Percentiles rank a stretch among this genome's conserved stretches.
These are phyloP conservation scores for Drosophila meridiana DNA, from an alignment of 2,888 invertebrate species.

Conservation along the genomic window DNA sequence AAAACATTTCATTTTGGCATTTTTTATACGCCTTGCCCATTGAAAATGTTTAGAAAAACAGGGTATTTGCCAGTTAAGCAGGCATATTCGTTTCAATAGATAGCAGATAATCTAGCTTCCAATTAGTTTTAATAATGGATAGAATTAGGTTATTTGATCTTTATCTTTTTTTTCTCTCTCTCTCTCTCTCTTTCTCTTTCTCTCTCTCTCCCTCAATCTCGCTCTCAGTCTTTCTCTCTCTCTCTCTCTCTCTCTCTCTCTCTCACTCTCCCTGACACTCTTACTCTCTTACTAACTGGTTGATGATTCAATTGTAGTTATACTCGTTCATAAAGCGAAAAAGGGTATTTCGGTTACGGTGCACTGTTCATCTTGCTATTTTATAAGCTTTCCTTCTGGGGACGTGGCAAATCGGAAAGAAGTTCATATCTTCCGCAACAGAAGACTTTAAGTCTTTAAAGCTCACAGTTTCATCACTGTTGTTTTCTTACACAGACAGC, in stretches of 20 bases:
- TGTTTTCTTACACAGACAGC: neutral
- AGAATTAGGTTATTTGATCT: too few species aligned
- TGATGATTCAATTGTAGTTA: neutral
- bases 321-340: neutral
- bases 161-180: neutral
- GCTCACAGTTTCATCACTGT: neutral
- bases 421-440: neutral
- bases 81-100: neutral
- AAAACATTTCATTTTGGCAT: constrained; percentile 74
- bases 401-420: neutral
- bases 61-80: neutral
- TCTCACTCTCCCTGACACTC: neutral
- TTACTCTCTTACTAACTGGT: neutral
- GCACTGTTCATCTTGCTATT: neutral
- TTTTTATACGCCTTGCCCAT: constrained; percentile 4
- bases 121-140: neutral
- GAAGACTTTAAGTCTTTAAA: neutral
- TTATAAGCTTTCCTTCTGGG: neutral
- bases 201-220: too few species aligned
- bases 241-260: neutral
- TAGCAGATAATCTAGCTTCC: neutral
- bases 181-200: too few species aligned
- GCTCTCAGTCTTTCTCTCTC: too few species aligned
- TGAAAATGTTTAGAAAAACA: neutral
- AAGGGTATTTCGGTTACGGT: neutral